phyloP scores from a whole-genome alignment of 2,797 vertebrate genomes.

The Bovichtus diacanthus region DNA sequence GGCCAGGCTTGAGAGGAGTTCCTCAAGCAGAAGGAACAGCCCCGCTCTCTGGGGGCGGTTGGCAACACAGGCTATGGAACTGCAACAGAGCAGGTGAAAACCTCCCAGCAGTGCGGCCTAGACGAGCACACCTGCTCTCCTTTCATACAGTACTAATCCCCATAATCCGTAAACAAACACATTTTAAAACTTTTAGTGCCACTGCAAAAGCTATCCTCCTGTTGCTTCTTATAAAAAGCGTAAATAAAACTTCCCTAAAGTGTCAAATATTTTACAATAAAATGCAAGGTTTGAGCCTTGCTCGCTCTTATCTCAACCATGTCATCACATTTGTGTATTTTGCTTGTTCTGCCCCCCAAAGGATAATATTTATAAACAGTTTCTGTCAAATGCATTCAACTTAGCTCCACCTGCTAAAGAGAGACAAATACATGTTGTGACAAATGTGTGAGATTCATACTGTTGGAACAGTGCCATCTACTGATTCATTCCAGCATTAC shows the following conservation, averaged over 20 bases:
- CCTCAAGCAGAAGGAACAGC: conserved; percentile 66
- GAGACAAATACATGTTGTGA: conserved; percentile 25
- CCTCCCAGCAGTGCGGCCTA: conserved; percentile 47
- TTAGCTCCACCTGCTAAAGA: conserved; percentile 12
- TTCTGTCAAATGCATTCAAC: conserved; percentile 18
- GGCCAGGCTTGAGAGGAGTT: conserved; percentile 60
- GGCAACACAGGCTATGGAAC: conserved; percentile 46
- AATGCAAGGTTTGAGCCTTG: not conserved
- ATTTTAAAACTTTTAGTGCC: conserved; percentile 34
- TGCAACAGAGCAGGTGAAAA: conserved; percentile 60
- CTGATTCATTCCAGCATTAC: conserved; percentile 61
- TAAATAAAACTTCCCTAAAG: not conserved
- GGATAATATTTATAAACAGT: conserved; percentile 23
- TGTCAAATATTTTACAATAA: not conserved
- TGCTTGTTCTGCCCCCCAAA: not conserved
- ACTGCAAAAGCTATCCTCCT: conserved; percentile 22
- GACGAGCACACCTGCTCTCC: conserved; percentile 56
- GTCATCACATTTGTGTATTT: not conserved
- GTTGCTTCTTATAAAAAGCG: not conserved
- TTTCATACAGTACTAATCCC: conserved; percentile 46
- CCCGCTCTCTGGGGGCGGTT: conserved; percentile 43
- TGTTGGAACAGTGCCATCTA: conserved; percentile 69
- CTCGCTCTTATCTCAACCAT: not conserved
- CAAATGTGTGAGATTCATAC: conserved; percentile 21
- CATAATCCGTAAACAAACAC: conserved; percentile 43